These are phyloP conservation scores for Caenorhabditis sinica DNA, from an alignment of 2,888 invertebrate species.

Conservation along the genomic window DNA sequence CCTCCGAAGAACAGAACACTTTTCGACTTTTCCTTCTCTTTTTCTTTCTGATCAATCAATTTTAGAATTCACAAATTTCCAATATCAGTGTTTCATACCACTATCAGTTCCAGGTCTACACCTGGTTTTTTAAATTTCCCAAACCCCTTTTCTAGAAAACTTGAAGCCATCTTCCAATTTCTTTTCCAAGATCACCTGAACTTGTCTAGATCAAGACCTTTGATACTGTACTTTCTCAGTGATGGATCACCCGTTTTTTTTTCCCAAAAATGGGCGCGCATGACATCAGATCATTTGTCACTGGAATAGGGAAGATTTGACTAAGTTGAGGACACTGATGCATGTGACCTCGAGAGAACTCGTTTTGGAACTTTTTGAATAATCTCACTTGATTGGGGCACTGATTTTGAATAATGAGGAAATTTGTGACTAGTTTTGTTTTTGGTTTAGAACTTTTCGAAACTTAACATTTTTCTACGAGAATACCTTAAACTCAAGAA, in stretches of 20 bases:
- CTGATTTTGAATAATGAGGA: neutral
- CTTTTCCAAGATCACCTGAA: too few relatives aligned
- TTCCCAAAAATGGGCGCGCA: neutral
- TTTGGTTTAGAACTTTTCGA: neutral
- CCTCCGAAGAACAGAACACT: constrained; percentile 24
- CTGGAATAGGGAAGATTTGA: neutral
- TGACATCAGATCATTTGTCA: constrained; percentile 24
- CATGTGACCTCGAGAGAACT: constrained; percentile 26
- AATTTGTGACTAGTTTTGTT: too few relatives aligned
- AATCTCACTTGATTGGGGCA: neutral
- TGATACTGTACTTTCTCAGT: constrained; percentile 15
- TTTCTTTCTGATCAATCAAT: neutral
- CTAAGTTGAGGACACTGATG: neutral
- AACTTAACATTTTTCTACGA: neutral
- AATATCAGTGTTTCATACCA: too few relatives aligned
- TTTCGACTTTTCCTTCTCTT: constrained; percentile 1
- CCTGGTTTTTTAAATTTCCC: too few relatives aligned
- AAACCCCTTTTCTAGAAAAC: too few relatives aligned
- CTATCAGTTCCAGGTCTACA: too few relatives aligned
- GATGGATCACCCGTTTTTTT: constrained; percentile 7
- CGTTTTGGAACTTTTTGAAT: neutral
- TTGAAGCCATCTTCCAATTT: too few relatives aligned
- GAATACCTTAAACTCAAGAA: too few relatives aligned
- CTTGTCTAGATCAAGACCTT: neutral
- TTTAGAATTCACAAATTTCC: neutral